Evolutionary conservation across 2,797 vertebrate genomes (phyloP).

Genomic region (Graptemys geographica): DNA sequence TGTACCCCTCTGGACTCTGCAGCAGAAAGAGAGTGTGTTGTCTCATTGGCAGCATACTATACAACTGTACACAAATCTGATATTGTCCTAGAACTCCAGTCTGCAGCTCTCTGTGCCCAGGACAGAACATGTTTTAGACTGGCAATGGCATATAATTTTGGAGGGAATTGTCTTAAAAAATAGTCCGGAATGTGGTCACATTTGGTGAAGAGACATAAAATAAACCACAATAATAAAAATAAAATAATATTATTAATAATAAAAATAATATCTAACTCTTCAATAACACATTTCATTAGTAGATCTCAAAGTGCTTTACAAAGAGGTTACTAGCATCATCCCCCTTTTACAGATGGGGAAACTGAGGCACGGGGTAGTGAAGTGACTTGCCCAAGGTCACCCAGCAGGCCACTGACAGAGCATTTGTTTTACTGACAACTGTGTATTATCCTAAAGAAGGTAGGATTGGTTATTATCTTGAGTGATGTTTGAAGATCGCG

Average conservation of each 20-base stretch:
- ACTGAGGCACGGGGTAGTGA: background rate
- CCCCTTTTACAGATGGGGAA: background rate
- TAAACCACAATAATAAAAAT: background rate
- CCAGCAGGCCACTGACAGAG: background rate
- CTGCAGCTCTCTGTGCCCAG: accelerated
- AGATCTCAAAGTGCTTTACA: background rate
- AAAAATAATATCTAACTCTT: background rate
- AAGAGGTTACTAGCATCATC: background rate
- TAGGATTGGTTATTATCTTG: background rate
- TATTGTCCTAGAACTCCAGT: background rate
- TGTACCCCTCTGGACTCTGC: constrained; percentile 36
- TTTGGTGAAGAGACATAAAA: background rate
- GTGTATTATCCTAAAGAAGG: accelerated
- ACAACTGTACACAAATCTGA: background rate
- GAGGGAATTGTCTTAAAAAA: background rate
- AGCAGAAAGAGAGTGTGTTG: constrained; percentile 13
- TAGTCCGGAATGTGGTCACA: background rate
- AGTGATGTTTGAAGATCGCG: background rate
- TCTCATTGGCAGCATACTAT: background rate
- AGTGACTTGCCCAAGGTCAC: background rate
- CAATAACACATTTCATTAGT: background rate
- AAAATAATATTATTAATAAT: background rate
- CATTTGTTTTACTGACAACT: background rate
- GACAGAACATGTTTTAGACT: background rate
- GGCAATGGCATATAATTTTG: background rate